phyloP scores from a whole-genome alignment of 2,888 invertebrate genomes.

The Drosophila anomelani region DNA sequence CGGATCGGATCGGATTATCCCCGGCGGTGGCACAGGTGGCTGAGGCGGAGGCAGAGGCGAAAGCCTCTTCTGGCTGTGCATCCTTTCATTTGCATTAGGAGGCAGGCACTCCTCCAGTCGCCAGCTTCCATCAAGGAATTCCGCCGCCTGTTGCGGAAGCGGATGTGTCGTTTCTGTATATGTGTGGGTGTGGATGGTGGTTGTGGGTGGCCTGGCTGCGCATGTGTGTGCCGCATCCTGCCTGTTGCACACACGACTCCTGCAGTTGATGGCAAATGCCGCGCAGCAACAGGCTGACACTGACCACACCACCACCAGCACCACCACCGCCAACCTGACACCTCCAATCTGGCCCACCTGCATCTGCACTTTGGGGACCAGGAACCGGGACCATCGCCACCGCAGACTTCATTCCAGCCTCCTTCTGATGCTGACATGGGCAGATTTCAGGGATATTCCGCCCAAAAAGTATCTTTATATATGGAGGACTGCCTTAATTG shows the following conservation, averaged over 20 bases:
- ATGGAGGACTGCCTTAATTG: slow-evolving; percentile 8
- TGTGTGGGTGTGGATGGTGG: slow-evolving; percentile 2
- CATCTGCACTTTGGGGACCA: slow-evolving; percentile 10
- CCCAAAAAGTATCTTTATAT: neutral
- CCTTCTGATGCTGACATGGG: slow-evolving; percentile 6
- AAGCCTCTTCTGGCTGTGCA: slow-evolving; percentile 13
- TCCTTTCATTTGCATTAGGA: slow-evolving; percentile 38
- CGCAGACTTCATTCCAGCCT: slow-evolving; percentile 23
- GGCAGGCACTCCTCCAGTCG: neutral
- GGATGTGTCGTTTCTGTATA: slow-evolving; percentile 56
- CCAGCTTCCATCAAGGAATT: slow-evolving; percentile 30
- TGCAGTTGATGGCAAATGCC: slow-evolving; percentile 35
- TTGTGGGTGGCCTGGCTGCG: slow-evolving; percentile 6
- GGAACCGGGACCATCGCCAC: slow-evolving; percentile 7
- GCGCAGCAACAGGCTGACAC: slow-evolving; percentile 62
- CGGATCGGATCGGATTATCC: slow-evolving; percentile 11
- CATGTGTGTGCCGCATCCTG: slow-evolving; percentile 53
- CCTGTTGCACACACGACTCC: slow-evolving; percentile 78
- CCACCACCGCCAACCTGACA: neutral
- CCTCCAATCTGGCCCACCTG: neutral
- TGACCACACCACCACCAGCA: slow-evolving; percentile 34
- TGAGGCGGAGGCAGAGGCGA: neutral
- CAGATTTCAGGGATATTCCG: neutral
- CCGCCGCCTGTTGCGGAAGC: slow-evolving; percentile 67
- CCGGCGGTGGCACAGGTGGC: neutral